Base-by-base conservation (phyloP, 2,797 vertebrate genomes). In the Agapornis canus region DNA sequence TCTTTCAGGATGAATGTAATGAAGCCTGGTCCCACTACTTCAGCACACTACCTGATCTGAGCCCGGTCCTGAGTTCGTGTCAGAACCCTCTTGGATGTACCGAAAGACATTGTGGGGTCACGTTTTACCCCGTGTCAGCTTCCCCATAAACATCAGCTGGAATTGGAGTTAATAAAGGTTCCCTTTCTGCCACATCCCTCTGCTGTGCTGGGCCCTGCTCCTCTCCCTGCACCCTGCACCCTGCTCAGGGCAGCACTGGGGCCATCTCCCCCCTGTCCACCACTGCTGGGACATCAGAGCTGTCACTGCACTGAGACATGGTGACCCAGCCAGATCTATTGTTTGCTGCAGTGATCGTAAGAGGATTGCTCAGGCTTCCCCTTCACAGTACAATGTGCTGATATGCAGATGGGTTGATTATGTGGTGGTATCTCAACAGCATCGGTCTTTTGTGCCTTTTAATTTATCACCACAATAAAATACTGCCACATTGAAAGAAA, bases 31-130 rank as follows among this genome's bases (percentile, higher is more conserved):
- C 90, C 81, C 82, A 76, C 59, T 79, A 84, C 91, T 97, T 96
- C 93, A 92, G 93, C 83, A 57, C 81, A 80, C 37, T 78, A 77
- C 92, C 92, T 90, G 84, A 83, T 90, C 96, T 91, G 86, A 92
- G 79, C 81, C 92, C 57, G 87, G 89, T 86, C 88, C 79, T 94
- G 96, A 97, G 96, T 97, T 97, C 95, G 90, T 96, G 97, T 97
- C 77, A 65, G 57, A 87, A 96, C 85, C 79, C 82, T 91, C 82
- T 80, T 78, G 57, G 87, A 84, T 19, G 22, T 91, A 93, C 88
- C 92, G 86, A 91, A 81, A 90, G 89, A 83, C 84, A 82, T 90
- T 85, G 56, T 89, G 89, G 75, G 90, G 85, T 83, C 90, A 94
- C 72, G 57, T 90, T 90, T 92, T 91, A 66, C 86, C 91, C 81